A percentile compares a stretch with the other conserved stretches of the same genome.
phyloP scores from a whole-genome alignment of 92 coral and sea anemone species.

The Bergia puertoricense region DNA sequence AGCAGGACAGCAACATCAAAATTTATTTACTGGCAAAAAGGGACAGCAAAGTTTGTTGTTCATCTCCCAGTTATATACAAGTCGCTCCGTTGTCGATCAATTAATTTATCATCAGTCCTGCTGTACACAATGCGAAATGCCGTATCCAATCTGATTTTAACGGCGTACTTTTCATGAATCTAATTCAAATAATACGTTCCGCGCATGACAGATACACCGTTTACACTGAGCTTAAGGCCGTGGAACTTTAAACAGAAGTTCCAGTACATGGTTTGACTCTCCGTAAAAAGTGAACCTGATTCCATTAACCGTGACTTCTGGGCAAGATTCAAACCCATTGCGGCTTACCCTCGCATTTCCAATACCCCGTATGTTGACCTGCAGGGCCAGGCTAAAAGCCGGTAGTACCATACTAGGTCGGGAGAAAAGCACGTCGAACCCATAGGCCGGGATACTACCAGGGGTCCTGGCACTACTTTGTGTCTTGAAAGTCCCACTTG shows the following conservation, averaged over 20 bases:
- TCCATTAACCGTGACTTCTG: constrained; percentile 26
- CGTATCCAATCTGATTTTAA: too few species aligned
- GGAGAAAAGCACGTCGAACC: constrained; percentile 22
- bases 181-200: too few species aligned
- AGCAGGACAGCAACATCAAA: too few species aligned
- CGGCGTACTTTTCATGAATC: too few species aligned
- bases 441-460: constrained; percentile 24
- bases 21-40: too few species aligned
- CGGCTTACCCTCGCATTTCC: constrained; percentile 31
- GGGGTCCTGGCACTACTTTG: constrained; percentile 35
- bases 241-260: constrained; percentile 11
- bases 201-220: too few species aligned
- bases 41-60: too few species aligned
- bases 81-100: too few species aligned
- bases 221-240: not conserved
- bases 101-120: too few species aligned
- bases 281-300: constrained; percentile 33
- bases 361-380: constrained; percentile 4
- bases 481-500: constrained; percentile 19
- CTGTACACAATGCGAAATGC: too few species aligned
- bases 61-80: too few species aligned
- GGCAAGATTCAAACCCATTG: constrained; percentile 28
- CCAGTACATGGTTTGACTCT: constrained; percentile 27
- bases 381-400: constrained; percentile 5
- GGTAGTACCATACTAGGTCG: constrained; percentile 33